Evolutionary conservation across 2,888 invertebrate species (phyloP).

Genomic region (Andrena bucephala): DNA sequence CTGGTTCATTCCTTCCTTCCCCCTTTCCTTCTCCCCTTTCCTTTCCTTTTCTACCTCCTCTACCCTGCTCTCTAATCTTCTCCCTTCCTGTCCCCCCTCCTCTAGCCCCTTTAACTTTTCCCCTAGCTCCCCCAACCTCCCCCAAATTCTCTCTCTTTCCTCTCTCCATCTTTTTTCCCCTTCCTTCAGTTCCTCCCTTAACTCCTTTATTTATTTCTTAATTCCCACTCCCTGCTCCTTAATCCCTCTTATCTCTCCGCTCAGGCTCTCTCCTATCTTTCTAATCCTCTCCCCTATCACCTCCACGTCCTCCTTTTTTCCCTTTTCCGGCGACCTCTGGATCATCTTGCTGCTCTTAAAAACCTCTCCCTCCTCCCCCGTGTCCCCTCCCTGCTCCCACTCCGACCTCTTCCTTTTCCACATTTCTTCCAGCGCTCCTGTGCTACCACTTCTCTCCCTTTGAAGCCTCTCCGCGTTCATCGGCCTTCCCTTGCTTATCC

Average conservation of each 20-base stretch:
- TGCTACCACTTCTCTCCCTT: not conserved
- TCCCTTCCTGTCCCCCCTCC: not conserved
- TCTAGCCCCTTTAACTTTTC: not conserved
- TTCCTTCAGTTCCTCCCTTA: not conserved
- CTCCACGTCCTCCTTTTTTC: not conserved
- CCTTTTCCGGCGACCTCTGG: not conserved
- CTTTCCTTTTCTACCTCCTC: not conserved
- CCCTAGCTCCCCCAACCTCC: not conserved
- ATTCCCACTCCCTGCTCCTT: not conserved
- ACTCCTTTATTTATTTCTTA: too few species aligned
- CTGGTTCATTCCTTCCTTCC: not conserved
- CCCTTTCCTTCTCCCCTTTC: not conserved
- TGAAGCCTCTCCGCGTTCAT: not conserved
- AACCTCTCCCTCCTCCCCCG: not conserved
- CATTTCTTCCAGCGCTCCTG: not conserved
- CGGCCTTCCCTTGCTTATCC: not conserved
- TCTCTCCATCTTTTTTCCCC: not conserved
- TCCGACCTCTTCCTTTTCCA: not conserved
- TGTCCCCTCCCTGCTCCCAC: not conserved
- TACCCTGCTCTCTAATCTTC: not conserved
- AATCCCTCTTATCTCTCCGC: not conserved
- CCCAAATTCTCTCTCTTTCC: not conserved
- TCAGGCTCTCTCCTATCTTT: not conserved
- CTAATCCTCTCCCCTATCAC: not conserved
- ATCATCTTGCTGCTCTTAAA: not conserved